phyloP scores from a whole-genome alignment of 1,140 invertebrate species.

The Lysiphlebus fabarum region DNA sequence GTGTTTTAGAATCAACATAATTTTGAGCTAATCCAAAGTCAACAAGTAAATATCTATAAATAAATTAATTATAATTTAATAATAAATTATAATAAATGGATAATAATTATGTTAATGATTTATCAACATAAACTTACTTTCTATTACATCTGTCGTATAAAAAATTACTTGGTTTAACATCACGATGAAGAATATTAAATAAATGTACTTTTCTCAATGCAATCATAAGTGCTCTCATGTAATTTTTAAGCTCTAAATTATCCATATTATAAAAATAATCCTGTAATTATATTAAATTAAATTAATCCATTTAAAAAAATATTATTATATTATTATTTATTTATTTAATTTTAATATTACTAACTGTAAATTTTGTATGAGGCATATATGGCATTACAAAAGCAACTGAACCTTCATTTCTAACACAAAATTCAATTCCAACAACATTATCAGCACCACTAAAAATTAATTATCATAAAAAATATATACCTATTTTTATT shows the following conservation, averaged over 20 bases:
- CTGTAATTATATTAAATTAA: constrained; percentile 52
- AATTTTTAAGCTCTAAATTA: constrained; percentile 69
- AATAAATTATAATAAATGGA: constrained; percentile 9
- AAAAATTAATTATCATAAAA: constrained; percentile 42
- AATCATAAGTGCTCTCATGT: constrained; percentile 78
- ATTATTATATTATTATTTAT: neutral
- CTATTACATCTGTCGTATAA: constrained; percentile 76
- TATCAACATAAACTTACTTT: constrained; percentile 59
- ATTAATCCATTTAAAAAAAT: neutral
- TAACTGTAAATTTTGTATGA: constrained; percentile 76
- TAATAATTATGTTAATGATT: too few relatives aligned
- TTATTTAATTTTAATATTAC: constrained; percentile 35
- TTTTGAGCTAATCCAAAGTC: constrained; percentile 87
- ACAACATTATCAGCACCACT: constrained; percentile 82
- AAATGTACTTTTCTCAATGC: constrained; percentile 79
- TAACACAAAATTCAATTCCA: constrained; percentile 73
- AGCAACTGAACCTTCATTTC: constrained; percentile 75
- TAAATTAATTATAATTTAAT: constrained; percentile 1
- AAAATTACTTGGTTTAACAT: constrained; percentile 93
- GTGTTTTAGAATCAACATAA: constrained; percentile 34
- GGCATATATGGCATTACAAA: constrained; percentile 89
- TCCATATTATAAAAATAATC: constrained; percentile 74
- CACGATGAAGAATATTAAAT: constrained; percentile 84
- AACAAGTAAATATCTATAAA: constrained; percentile 67
- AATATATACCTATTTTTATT: constrained; percentile 3